Conservation (phyloP, 1,140 invertebrate species). For the Campoletis sonorensis region DNA sequence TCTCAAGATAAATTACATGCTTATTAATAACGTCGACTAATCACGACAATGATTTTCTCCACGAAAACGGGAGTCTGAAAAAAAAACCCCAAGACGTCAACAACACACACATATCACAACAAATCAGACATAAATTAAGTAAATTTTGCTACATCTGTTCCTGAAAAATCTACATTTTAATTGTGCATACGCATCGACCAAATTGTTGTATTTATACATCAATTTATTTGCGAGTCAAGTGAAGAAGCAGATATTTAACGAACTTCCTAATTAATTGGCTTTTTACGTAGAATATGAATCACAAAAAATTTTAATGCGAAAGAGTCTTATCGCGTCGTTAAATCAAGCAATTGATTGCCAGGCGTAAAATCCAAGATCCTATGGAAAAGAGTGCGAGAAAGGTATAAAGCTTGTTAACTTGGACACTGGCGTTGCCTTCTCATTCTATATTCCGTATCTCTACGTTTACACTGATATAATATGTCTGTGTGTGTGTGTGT, state of each 20-base stretch:
- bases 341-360: slow-evolving; percentile 67
- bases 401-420: slow-evolving; percentile 58
- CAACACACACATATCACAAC: too few relatives aligned
- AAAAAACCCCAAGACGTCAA: too few relatives aligned
- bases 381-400: slow-evolving; percentile 46
- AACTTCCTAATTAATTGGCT: slow-evolving; percentile 31
- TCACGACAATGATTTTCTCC: slow-evolving; percentile 62
- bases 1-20: slow-evolving; percentile 38
- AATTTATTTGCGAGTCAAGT: neutral
- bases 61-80: too few relatives aligned
- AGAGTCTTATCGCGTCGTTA: slow-evolving; percentile 61
- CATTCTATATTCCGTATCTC: neutral
- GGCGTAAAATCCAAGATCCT: slow-evolving; percentile 59
- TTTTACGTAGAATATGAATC: neutral
- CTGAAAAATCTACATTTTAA: too few relatives aligned
- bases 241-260: slow-evolving; percentile 31
- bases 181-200: neutral
- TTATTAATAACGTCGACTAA: slow-evolving; percentile 69
- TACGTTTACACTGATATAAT: slow-evolving; percentile 55
- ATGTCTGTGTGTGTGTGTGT: slow-evolving; percentile 2
- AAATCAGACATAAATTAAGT: too few relatives aligned
- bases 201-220: neutral
- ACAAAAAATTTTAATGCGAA: neutral
- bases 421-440: slow-evolving; percentile 40
- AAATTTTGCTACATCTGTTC: too few relatives aligned